Base-by-base conservation (phyloP, 2,113 vertebrate genomes). In the Mormyrus lacerda region DNA sequence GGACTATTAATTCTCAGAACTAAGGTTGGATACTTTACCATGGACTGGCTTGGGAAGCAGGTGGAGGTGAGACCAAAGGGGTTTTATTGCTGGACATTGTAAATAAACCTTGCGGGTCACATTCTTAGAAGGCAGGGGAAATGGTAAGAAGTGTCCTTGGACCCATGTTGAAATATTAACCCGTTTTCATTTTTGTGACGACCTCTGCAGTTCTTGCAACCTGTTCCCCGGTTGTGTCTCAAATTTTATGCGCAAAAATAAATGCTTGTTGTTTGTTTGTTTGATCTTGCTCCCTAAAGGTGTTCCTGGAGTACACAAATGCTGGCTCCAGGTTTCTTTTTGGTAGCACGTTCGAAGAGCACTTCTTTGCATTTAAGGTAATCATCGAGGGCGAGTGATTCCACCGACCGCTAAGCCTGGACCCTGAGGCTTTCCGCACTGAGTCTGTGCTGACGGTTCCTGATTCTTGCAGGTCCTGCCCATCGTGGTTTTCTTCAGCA, bases 311-410 rank as follows among this genome's bases (percentile, higher is more conserved):
- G 1, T 97, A 96, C 55, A 90, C 96, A 35, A 93, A 97, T 39
- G 58, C 91, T 50, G 97, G 97, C 11, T 95, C 97, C 45, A 89
- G 91, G 76, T 98, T 98, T 93, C 95, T 98, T 35, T 98, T 98
- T 8, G 97, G 97, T 87, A 91, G 94, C 31, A 96, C 91, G 48
- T 97, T 95, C 3, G 91, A 2, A 0, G 95, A 98, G 45, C 97
- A 98, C 91, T 95, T 96, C 88, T 96, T 98, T 83, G 95, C 95
- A 89, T 98, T 98, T 93, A 96, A 97, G 97, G 97, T 97, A 95
- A 94, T 45, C 0, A 21, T 58, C 39, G 5, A 44, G 8, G 55
- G 9, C 3, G 9, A 65, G 19, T 3, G 10, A 31, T 73, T 35
- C 4, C 55, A 4, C 8, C 24, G 47, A 4, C 27, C 0, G 13